A percentile compares a stretch with the other conserved stretches of the same genome.
These are phyloP conservation scores for Monarcha castaneiventris DNA, from an alignment of 2,113 vertebrate genomes.

Conservation along the genomic window DNA sequence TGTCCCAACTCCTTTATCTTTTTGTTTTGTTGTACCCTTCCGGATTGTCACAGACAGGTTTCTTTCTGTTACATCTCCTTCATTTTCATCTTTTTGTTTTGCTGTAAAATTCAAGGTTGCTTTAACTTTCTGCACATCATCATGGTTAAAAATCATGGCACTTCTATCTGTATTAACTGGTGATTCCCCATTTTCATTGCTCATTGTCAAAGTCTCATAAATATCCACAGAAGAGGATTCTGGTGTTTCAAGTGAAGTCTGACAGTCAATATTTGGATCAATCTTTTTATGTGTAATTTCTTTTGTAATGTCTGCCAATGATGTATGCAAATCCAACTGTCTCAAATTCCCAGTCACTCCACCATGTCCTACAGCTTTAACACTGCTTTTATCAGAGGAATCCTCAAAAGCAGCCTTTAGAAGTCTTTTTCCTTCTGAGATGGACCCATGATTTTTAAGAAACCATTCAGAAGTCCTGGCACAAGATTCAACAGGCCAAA, in stretches of 20 bases:
- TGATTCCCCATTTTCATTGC: neutral
- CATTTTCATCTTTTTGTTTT: neutral
- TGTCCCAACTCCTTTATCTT: neutral
- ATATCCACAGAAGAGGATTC: neutral
- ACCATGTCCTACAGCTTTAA: neutral
- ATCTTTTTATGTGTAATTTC: neutral
- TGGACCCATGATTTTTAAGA: conserved; percentile 14
- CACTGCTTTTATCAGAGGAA: neutral
- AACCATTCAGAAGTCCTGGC: conserved; percentile 68
- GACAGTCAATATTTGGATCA: neutral
- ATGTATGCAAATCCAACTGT: neutral
- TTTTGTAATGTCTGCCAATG: neutral
- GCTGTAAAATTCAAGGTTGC: neutral
- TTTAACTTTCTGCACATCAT: conserved; percentile 21
- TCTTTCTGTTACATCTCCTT: conserved; percentile 11
- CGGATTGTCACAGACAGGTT: neutral
- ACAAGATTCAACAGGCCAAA: conserved; percentile 74
- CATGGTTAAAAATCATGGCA: neutral
- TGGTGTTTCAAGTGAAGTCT: neutral
- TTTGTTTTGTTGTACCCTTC: neutral
- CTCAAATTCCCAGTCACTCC: neutral
- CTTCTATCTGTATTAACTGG: neutral
- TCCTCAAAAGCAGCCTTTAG: neutral
- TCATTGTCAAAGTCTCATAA: neutral
- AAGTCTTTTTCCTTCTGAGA: conserved; percentile 1